These are phyloP conservation scores for Acanthurus leucopareius DNA, from an alignment of 2,797 vertebrate genomes.

Conservation along the genomic window DNA sequence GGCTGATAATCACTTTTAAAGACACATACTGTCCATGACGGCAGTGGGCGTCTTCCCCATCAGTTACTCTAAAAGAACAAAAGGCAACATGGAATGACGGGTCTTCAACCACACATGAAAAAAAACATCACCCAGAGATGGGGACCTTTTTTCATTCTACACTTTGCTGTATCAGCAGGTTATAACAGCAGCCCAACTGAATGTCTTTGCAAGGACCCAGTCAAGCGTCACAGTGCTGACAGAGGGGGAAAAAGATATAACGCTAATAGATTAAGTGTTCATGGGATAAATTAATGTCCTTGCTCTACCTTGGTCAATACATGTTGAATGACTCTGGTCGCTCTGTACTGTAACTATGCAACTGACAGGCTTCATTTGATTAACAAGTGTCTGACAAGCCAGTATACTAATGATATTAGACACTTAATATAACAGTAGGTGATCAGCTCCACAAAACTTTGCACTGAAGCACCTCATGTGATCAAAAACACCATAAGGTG, in stretches of 20 bases:
- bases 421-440: background rate
- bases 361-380: conserved; percentile 41
- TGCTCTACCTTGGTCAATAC: conserved; percentile 71
- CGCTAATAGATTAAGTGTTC: conserved; percentile 68
- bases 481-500: background rate
- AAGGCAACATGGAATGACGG: background rate
- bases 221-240: conserved; percentile 76
- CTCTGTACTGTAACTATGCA: conserved; percentile 25
- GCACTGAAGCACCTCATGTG: background rate
- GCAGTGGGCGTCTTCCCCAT: conserved; percentile 2
- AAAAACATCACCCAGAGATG: conserved; percentile 43
- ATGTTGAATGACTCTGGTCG: background rate
- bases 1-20: background rate
- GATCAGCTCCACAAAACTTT: background rate
- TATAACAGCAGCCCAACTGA: conserved; percentile 49
- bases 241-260: conserved; percentile 61
- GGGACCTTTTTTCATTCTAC: conserved; percentile 62
- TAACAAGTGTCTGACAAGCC: conserved; percentile 28
- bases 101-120: conserved; percentile 46
- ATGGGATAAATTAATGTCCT: conserved; percentile 78
- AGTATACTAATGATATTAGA: conserved; percentile 14
- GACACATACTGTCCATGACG: background rate
- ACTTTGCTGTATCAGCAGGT: conserved; percentile 72
- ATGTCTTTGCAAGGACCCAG: conserved; percentile 68
- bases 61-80: conserved; percentile 23